Evolutionary conservation across 2,113 vertebrate genomes (phyloP).

Genomic region (Notechis scutatus): DNA sequence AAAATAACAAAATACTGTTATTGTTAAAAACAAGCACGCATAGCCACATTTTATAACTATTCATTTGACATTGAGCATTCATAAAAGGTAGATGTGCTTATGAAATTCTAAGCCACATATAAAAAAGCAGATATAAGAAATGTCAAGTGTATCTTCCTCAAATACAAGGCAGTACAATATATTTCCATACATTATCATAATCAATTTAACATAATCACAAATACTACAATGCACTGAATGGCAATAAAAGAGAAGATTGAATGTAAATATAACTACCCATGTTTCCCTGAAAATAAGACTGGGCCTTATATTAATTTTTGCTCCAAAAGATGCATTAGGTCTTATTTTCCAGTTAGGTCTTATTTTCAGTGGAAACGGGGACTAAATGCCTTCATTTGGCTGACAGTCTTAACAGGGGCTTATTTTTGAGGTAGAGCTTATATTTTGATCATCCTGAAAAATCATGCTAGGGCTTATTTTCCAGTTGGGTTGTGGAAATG

Average conservation of each 20-base stretch:
- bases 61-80: neutral
- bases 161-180: neutral
- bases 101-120: neutral
- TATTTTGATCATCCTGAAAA: too few relatives aligned
- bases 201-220: neutral
- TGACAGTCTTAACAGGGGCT: too few relatives aligned
- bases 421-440: too few relatives aligned
- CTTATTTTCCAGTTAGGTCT: too few relatives aligned
- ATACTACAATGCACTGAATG: neutral
- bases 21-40: slow-evolving; percentile 20
- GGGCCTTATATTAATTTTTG: too few relatives aligned
- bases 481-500: too few relatives aligned
- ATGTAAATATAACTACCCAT: neutral
- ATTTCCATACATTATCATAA: neutral
- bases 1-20: slow-evolving; percentile 53
- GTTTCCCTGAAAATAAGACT: too few relatives aligned
- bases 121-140: neutral
- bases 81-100: neutral
- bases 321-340: too few relatives aligned
- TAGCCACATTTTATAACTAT: slow-evolving; percentile 29
- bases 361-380: too few relatives aligned
- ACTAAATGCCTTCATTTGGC: too few relatives aligned
- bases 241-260: neutral
- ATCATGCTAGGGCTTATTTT: too few relatives aligned
- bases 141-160: neutral